Evolutionary conservation across 2,113 vertebrate species (phyloP), one percentile per base, ranked within the genome.

Genomic region (Hirundichthys speculiger): DNA sequence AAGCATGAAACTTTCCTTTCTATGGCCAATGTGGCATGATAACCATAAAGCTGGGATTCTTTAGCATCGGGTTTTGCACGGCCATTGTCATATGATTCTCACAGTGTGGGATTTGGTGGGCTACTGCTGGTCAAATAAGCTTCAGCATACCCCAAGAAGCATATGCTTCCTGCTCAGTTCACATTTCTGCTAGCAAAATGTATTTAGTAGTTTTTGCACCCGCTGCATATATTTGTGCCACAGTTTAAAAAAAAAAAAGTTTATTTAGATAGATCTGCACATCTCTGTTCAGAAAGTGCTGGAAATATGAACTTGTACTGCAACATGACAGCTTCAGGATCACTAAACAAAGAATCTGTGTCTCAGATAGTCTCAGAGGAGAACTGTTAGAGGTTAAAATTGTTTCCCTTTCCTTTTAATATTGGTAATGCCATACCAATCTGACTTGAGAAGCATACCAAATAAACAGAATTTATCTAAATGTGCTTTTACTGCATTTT

Each of bases 31-130:
- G 88, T 78, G 88, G 74, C 89, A 85, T 86, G 88, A 91, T 87
- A 89, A 89, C 84, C 89, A 89, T 88, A 88, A 82, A 88, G 85
- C 69, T 48, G 53, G 71, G 69, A 82, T 88, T 86, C 86, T 89
- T 85, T 77, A 77, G 78, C 78, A 52, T 43, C 41, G 77, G 68
- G 75, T 88, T 84, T 79, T 77, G 78, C 77, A 64, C 58, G 71
- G 84, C 81, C 75, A 75, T 89, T 86, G 89, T 89, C 75, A 77
- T 74, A 77, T 57, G 79, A 75, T 84, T 90, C 73, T 86, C 86
- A 86, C 85, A 81, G 59, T 53, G 72, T 24, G 60, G 71, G 71
- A 82, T 82, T 69, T 79, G 69, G 52, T 59, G 11, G 60, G 66
- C 43, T 52, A 72, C 70, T 53, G 72, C 64, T 73, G 77, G 22